These are phyloP conservation scores for Anarhynchus alexandrinus DNA, from an alignment of 2,113 vertebrate species.

Conservation along the genomic window DNA sequence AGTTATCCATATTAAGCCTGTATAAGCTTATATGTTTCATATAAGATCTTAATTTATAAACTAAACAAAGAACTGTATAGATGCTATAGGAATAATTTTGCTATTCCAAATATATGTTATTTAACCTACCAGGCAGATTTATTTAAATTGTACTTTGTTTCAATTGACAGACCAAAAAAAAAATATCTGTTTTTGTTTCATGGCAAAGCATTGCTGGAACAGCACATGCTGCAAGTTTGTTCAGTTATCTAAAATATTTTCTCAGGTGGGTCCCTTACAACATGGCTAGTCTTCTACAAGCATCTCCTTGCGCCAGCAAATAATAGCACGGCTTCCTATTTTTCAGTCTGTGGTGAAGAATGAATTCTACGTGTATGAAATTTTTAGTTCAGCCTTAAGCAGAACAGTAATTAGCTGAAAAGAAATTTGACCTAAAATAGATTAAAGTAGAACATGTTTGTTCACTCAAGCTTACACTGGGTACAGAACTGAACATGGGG, in stretches of 20 bases:
- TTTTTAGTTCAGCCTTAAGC: not conserved
- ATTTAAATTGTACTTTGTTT: not conserved
- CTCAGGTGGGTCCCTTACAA: not conserved
- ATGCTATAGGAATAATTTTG: not conserved
- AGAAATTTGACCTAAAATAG: not conserved
- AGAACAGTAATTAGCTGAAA: not conserved
- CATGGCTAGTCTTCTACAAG: not conserved
- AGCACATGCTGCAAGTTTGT: not conserved
- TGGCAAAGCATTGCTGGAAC: not conserved
- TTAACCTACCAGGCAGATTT: not conserved
- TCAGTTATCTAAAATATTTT: slow-evolving; percentile 51
- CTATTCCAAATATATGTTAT: not conserved
- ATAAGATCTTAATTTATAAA: not conserved
- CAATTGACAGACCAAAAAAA: not conserved
- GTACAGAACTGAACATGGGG: not conserved
- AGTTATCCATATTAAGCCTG: not conserved
- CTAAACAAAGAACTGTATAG: not conserved
- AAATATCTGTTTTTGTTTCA: not conserved
- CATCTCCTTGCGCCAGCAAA: slow-evolving; percentile 1
- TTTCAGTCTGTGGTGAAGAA: not conserved
- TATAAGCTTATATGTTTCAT: not conserved
- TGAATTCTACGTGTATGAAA: not conserved
- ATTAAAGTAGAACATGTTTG: not conserved
- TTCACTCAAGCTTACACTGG: not conserved
- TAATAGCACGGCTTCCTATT: not conserved